Base-by-base conservation (phyloP, 2,797 vertebrate genomes). In the Schizopygopsis pylzovi region DNA sequence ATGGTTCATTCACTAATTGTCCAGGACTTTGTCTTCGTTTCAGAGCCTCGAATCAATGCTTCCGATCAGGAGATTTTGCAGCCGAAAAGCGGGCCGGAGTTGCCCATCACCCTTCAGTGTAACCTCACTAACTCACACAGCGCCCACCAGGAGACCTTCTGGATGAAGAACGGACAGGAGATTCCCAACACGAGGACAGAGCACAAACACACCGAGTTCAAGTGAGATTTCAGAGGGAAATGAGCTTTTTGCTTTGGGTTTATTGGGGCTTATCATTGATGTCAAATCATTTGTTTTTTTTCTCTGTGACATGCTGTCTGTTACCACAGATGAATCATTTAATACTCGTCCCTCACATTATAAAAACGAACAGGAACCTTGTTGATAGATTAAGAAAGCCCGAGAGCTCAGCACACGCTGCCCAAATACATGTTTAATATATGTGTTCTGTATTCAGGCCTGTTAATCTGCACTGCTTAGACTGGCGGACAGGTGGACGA, bases 31-130 rank as follows among this genome's bases (percentile, higher is more conserved):
- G 78, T 94, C 86, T 95, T 89, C 92, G 76, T 97, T 98, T 92
- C 97, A 99, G 98, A 98, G 95, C 98, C 98, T 90, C 95, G 95
- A 92, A 99, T 99, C 94, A 96, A 95, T 85, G 94, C 97, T 92
- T 97, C 97, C 15, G 97, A 97, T 92, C 96, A 98, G 84, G 94
- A 96, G 92, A 93, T 93, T 92, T 93, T 99, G 89, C 92, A 92
- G 61, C 61, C 88, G 67, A 94, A 92, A 28, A 71, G 82, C 18
- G 63, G 80, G 59, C 88, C 80, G 41, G 88, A 88, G 72, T 76
- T 28, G 65, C 90, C 96, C 0, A 90, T 98, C 87, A 95, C 88
- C 49, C 92, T 99, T 91, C 95, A 96, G 90, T 99, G 98, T 92
- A 98, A 98, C 96, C 97, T 99, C 87, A 98, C 97, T 68, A 95